Percentiles rank a stretch among this genome's conserved stretches.
Conservation (phyloP, 2,113 vertebrate genomes). For the Thalassoma bifasciatum region DNA sequence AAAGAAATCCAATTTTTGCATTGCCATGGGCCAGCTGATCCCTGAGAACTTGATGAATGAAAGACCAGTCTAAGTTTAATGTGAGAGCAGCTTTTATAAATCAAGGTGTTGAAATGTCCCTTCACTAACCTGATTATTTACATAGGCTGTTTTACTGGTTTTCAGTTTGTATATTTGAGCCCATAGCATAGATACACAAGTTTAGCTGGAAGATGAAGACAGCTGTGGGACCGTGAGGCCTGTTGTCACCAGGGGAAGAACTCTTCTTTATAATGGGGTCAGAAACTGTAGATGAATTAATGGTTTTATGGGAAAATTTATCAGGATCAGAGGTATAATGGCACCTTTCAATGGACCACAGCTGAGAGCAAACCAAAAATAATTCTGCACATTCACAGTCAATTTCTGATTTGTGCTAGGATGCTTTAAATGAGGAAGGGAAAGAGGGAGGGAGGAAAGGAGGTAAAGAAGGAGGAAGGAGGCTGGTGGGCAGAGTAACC, state of each 20-base stretch:
- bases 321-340: conserved; percentile 3
- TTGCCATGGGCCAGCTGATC: conserved; percentile 44
- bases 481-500: conserved; percentile 25
- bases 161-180: neutral
- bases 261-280: neutral
- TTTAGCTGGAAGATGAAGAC: conserved; percentile 25
- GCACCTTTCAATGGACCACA: conserved; percentile 25
- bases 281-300: conserved; percentile 6
- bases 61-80: conserved; percentile 25
- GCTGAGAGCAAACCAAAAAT: conserved; percentile 68
- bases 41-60: conserved; percentile 30
- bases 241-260: neutral
- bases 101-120: neutral
- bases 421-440: conserved; percentile 50
- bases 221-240: neutral
- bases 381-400: conserved; percentile 25
- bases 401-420: conserved; percentile 30
- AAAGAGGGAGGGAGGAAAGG: neutral
- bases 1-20: conserved; percentile 50
- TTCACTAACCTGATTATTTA: neutral
- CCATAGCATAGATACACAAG: conserved; percentile 8
- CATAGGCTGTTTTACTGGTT: neutral
- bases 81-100: conserved; percentile 33
- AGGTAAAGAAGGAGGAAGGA: conserved; percentile 23
- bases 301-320: neutral